These are phyloP conservation scores for Albula glossodonta DNA, from an alignment of 2,113 vertebrate genomes.

Conservation along the genomic window DNA sequence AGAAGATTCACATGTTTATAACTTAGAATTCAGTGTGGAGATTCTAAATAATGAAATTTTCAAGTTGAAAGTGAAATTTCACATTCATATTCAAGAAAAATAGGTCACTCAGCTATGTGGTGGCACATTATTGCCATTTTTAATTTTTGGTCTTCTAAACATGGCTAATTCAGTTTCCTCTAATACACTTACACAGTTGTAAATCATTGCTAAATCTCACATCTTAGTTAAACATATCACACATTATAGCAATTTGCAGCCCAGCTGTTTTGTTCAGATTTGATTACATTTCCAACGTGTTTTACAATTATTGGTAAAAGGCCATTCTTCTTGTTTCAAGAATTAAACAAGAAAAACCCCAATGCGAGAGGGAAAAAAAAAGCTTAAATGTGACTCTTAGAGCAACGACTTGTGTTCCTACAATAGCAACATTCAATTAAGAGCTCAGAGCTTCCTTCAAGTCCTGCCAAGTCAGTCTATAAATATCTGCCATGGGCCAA, in stretches of 20 bases:
- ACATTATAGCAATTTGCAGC: constrained; percentile 23
- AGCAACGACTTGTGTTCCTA: constrained; percentile 42
- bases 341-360: constrained; percentile 17
- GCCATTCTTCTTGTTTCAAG: background rate
- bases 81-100: background rate
- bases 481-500: constrained; percentile 58
- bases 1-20: no score
- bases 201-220: constrained; percentile 1
- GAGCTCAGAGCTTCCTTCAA: constrained; percentile 51
- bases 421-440: constrained; percentile 61
- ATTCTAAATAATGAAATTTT: no score
- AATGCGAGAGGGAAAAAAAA: constrained; percentile 31
- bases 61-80: background rate
- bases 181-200: background rate
- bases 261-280: constrained; percentile 35
- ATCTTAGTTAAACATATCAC: constrained; percentile 21
- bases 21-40: no score
- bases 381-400: constrained; percentile 40
- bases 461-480: constrained; percentile 58
- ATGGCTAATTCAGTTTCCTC: background rate
- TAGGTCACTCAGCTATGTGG: background rate
- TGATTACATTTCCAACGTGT: constrained; percentile 30
- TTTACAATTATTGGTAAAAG: constrained; percentile 36
- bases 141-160: background rate
- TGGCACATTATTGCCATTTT: background rate